Evolutionary conservation across 2,888 invertebrate genomes (phyloP).

Genomic region (Pachycephus smyrnensis): DNA sequence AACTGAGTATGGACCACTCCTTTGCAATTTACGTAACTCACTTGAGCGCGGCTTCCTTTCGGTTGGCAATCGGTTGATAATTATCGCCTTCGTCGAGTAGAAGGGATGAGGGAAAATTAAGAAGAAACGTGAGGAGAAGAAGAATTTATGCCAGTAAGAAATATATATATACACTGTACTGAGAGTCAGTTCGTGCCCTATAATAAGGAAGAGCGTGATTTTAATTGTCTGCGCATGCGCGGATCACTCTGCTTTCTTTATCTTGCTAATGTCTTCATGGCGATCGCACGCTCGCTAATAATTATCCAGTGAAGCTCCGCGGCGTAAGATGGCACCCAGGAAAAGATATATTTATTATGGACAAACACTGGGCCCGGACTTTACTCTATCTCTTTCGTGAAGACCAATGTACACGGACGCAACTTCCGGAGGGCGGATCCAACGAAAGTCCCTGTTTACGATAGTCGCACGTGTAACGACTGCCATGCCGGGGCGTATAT

Average conservation of each 20-base stretch:
- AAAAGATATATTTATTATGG: constrained; percentile 43
- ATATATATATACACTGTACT: neutral
- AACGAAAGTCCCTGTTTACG: constrained; percentile 27
- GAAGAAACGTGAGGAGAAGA: neutral
- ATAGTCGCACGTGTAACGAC: constrained; percentile 31
- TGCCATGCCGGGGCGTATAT: constrained; percentile 17
- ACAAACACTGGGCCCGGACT: constrained; percentile 43
- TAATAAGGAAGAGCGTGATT: neutral
- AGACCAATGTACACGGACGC: constrained; percentile 5
- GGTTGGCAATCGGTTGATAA: neutral
- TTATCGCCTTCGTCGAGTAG: neutral
- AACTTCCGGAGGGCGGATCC: constrained; percentile 56
- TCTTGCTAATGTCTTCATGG: neutral
- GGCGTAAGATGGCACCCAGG: constrained; percentile 37
- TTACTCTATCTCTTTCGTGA: constrained; percentile 14
- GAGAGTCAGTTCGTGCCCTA: neutral
- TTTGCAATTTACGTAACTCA: neutral
- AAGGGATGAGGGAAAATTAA: neutral
- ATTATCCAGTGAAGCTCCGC: neutral
- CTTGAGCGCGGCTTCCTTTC: neutral
- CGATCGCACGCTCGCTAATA: neutral
- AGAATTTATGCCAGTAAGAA: neutral
- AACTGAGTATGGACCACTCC: neutral
- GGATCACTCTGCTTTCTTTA: neutral
- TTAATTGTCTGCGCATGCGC: neutral